phyloP scores from a whole-genome alignment of 1,140 invertebrate genomes.

The Zaprionus nigranus region DNA sequence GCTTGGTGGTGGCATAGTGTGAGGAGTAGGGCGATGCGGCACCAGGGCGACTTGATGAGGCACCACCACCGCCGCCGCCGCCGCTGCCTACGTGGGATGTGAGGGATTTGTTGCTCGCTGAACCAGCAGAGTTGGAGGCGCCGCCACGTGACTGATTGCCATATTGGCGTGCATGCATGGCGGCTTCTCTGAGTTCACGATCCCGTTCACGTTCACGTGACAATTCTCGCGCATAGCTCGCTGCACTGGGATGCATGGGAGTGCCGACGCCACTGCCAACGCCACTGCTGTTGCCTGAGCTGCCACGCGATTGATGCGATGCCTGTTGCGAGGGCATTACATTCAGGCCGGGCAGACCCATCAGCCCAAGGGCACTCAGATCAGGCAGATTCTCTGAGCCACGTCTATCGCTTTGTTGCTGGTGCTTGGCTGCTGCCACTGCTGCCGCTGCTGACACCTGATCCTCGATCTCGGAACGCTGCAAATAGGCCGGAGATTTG shows the following conservation, averaged over 20 bases:
- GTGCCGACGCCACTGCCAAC: slow-evolving; percentile 29
- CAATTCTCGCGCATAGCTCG: slow-evolving; percentile 71
- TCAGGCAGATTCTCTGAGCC: slow-evolving; percentile 73
- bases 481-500: slow-evolving; percentile 79
- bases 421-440: slow-evolving; percentile 73
- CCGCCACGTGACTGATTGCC: slow-evolving; percentile 78
- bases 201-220: slow-evolving; percentile 70
- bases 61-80: slow-evolving; percentile 31
- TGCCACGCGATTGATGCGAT: slow-evolving; percentile 38
- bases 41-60: slow-evolving; percentile 52
- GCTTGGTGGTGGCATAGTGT: slow-evolving; percentile 70
- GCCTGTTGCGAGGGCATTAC: slow-evolving; percentile 67
- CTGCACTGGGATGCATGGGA: slow-evolving; percentile 63
- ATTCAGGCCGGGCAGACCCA: slow-evolving; percentile 79
- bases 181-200: slow-evolving; percentile 68
- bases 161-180: slow-evolving; percentile 74
- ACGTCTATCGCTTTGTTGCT: slow-evolving; percentile 57
- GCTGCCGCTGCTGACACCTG: slow-evolving; percentile 74
- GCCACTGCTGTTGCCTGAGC: slow-evolving; percentile 10
- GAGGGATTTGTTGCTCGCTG: slow-evolving; percentile 49
- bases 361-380: slow-evolving; percentile 72
- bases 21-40: slow-evolving; percentile 68
- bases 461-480: slow-evolving; percentile 80
- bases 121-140: slow-evolving; percentile 60
- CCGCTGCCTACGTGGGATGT: slow-evolving; percentile 20